Evolutionary conservation across 2,797 vertebrate species (phyloP).

Genomic region (Neosilurus mollespiculum): DNA sequence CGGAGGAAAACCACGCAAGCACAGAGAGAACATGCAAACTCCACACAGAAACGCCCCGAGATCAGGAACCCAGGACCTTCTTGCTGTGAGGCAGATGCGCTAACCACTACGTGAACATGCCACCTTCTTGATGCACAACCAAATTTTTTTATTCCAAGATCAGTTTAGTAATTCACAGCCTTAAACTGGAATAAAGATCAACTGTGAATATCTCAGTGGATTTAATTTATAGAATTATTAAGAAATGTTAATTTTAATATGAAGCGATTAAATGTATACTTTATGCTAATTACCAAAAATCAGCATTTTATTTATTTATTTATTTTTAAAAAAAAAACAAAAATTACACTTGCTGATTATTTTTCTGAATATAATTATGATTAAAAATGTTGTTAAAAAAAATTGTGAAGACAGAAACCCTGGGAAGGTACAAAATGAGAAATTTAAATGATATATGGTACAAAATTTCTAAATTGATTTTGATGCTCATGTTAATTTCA

Average conservation of each 20-base stretch:
- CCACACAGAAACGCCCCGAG: too few relatives aligned
- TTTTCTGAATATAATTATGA: not conserved
- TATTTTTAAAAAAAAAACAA: too few relatives aligned
- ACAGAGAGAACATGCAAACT: too few relatives aligned
- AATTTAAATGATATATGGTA: too few relatives aligned
- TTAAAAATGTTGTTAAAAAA: not conserved
- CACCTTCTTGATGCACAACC: too few relatives aligned
- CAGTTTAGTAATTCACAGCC: not conserved
- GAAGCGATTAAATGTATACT: not conserved
- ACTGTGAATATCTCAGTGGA: not conserved
- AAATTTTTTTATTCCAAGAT: not conserved
- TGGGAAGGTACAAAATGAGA: too few relatives aligned
- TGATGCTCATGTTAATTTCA: too few relatives aligned
- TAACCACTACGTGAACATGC: too few relatives aligned
- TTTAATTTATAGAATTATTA: not conserved
- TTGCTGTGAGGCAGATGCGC: too few relatives aligned
- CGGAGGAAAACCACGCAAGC: too few relatives aligned
- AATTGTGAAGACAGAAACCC: not conserved
- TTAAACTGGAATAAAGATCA: not conserved
- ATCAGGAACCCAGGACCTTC: too few relatives aligned
- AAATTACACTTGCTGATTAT: not conserved
- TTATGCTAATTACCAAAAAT: not conserved
- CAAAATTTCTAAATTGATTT: too few relatives aligned
- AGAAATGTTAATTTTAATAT: not conserved
- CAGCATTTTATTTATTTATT: not conserved